Conservation (phyloP, 37 sponge, comb jelly and placozoan genomes). For the Chondrilla cf. caribensis region DNA sequence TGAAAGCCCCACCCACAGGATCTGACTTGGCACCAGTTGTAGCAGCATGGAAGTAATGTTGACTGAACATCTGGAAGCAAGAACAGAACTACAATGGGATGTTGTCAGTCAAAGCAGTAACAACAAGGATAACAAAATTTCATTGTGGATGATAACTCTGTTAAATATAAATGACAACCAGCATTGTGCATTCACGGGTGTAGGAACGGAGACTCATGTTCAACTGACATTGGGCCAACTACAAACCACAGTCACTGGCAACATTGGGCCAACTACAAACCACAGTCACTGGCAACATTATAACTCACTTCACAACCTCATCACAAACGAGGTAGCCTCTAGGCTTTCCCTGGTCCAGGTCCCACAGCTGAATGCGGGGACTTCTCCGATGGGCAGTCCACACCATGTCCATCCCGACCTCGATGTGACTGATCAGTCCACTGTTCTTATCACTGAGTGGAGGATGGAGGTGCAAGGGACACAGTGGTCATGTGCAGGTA, state of each 20-base stretch:
- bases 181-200: too few species aligned
- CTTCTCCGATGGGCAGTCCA: conserved; percentile 56
- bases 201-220: too few species aligned
- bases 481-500: too few species aligned
- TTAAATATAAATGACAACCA: too few species aligned
- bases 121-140: too few species aligned
- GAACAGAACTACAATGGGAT: too few species aligned
- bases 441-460: background rate
- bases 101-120: too few species aligned
- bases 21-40: conserved; percentile 35
- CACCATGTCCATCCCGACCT: conserved; percentile 37
- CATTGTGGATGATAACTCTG: too few species aligned
- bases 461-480: background rate
- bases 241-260: too few species aligned
- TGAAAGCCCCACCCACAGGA: conserved; percentile 67
- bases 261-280: too few species aligned
- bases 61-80: background rate
- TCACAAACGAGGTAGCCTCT: conserved; percentile 41
- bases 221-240: too few species aligned
- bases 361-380: conserved; percentile 61
- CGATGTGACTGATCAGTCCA: conserved; percentile 29
- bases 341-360: conserved; percentile 44
- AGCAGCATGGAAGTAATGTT: conserved; percentile 58
- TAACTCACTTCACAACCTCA: conserved; percentile 10
- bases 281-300: too few species aligned